Evolutionary conservation across 2,797 vertebrate species (phyloP).

Genomic region (Loris lydekkerianus): DNA sequence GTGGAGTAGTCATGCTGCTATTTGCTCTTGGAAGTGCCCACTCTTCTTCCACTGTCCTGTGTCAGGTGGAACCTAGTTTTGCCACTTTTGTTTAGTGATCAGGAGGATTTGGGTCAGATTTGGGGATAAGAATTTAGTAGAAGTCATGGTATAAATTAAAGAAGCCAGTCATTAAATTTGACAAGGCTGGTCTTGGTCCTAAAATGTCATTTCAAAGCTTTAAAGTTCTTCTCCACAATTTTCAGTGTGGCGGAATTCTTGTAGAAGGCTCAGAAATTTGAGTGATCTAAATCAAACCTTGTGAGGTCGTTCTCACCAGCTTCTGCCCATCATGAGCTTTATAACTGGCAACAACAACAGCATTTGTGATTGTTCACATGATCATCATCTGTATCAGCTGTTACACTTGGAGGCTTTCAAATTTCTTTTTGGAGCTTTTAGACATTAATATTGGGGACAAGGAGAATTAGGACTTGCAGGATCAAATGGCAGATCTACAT

Average conservation of each 20-base stretch:
- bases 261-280: slow-evolving; percentile 66
- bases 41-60: not conserved
- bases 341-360: not conserved
- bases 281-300: slow-evolving; percentile 10
- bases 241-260: slow-evolving; percentile 55
- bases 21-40: not conserved
- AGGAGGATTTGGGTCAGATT: not conserved
- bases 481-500: too few species aligned
- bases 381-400: slow-evolving; percentile 32
- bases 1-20: not conserved
- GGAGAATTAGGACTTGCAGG: too few species aligned
- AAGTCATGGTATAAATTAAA: not conserved
- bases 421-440: slow-evolving; percentile 64
- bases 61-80: not conserved
- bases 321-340: not conserved
- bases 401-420: slow-evolving; percentile 68
- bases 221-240: not conserved
- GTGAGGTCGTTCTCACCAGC: slow-evolving; percentile 16
- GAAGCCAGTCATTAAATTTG: not conserved
- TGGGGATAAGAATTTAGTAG: not conserved
- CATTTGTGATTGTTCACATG: slow-evolving; percentile 28
- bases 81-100: not conserved
- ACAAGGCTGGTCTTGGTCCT: not conserved
- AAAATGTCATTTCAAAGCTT: slow-evolving; percentile 67
- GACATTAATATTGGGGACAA: not conserved